Evolutionary conservation across 2,797 vertebrate genomes (phyloP).

Genomic region (Oryzias dopingdopingensis): DNA sequence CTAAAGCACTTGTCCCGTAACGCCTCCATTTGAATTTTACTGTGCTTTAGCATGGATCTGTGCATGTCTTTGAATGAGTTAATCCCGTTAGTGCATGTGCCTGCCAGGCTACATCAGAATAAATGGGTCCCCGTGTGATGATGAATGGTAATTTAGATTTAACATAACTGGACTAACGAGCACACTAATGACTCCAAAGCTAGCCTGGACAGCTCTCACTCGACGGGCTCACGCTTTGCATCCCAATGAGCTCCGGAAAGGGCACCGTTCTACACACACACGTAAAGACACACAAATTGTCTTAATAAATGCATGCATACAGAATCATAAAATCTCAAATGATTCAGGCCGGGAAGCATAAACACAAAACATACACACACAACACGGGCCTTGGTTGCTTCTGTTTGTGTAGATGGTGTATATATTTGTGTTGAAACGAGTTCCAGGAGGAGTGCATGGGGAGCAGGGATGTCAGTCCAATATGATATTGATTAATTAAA

Average conservation of each 20-base stretch:
- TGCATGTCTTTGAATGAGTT: constrained; percentile 67
- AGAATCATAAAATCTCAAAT: constrained; percentile 48
- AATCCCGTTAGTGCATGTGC: constrained; percentile 71
- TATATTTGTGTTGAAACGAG: constrained; percentile 12
- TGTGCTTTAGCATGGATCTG: constrained; percentile 51
- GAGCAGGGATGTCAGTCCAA: constrained; percentile 56
- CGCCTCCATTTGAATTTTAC: constrained; percentile 65
- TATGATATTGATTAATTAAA: constrained; percentile 68
- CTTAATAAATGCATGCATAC: constrained; percentile 61
- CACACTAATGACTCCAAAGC: constrained; percentile 80
- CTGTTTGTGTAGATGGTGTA: constrained; percentile 9
- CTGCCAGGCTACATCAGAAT: constrained; percentile 74
- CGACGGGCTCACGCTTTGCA: constrained; percentile 59
- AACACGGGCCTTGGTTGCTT: not conserved
- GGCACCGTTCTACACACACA: constrained; percentile 38
- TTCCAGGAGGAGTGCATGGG: constrained; percentile 14
- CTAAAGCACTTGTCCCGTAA: constrained; percentile 60
- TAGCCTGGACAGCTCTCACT: constrained; percentile 73
- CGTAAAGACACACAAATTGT: constrained; percentile 31
- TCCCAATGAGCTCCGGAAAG: constrained; percentile 75
- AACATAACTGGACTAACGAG: constrained; percentile 85
- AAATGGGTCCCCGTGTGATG: constrained; percentile 79
- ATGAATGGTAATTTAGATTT: constrained; percentile 86
- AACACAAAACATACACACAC: constrained; percentile 10
- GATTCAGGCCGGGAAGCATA: constrained; percentile 18